Conservation (phyloP, 1,140 invertebrate species). For the Elymnias hypermnestra region DNA sequence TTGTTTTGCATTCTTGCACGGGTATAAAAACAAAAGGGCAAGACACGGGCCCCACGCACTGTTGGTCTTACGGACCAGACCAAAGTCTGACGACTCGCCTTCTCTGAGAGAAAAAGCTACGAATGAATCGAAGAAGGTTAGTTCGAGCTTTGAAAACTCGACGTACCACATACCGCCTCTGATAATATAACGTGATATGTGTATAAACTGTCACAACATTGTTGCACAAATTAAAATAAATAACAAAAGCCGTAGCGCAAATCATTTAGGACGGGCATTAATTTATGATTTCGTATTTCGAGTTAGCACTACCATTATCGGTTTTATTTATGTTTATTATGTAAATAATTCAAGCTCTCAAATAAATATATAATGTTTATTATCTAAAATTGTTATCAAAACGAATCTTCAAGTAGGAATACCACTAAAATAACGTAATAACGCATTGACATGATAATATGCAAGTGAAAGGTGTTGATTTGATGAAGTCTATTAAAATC, state of each 20-base stretch:
- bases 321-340: slow-evolving; percentile 10
- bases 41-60: slow-evolving; percentile 54
- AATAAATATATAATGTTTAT: neutral
- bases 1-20: slow-evolving; percentile 75
- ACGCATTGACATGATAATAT: slow-evolving; percentile 9
- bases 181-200: too few relatives aligned
- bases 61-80: slow-evolving; percentile 55
- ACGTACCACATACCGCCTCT: neutral
- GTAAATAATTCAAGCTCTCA: neutral
- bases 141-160: slow-evolving; percentile 7
- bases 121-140: slow-evolving; percentile 50
- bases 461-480: slow-evolving; percentile 15
- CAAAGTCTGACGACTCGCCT: slow-evolving; percentile 69
- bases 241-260: slow-evolving; percentile 4
- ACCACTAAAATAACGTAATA: slow-evolving; percentile 3
- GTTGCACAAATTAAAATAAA: slow-evolving; percentile 16
- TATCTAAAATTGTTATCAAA: neutral
- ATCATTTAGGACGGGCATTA: slow-evolving; percentile 9
- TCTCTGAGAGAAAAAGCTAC: slow-evolving; percentile 67
- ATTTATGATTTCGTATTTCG: slow-evolving; percentile 16
- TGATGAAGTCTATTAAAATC: slow-evolving; percentile 14
- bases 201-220: slow-evolving; percentile 11
- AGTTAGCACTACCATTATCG: slow-evolving; percentile 9
- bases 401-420: neutral
- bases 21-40: slow-evolving; percentile 72